Base-by-base conservation (phyloP, 1,140 invertebrate species). In the Neodiprion lecontei region DNA sequence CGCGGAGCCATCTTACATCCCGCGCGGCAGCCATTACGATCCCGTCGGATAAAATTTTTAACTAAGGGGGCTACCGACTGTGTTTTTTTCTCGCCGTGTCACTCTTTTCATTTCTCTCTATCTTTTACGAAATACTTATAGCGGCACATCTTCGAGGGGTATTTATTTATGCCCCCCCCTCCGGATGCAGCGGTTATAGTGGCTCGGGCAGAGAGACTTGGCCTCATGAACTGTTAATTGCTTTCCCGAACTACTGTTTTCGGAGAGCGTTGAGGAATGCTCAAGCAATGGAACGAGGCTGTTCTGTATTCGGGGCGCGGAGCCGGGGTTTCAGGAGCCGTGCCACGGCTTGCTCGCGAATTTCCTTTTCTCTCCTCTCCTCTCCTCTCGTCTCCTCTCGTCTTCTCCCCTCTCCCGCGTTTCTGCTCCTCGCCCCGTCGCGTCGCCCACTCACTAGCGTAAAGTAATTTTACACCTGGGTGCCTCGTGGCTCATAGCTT, bases 11-110 rank as follows among this genome's bases (percentile, higher is more conserved):
- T 79, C 78, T 78, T 79, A 75, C 77, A 76, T 78, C 79, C 75
- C 75, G 75, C 68, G 72, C 67, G 66, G 28, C 67, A 68, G 28
- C 75, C 73, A 74, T 76, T 73, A 72, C 77, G 77, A 85, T 84
- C 72, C 76, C 76, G 75, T 79, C 73, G 72, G 81, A 79, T 82
- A 81, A 82, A 76, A 81, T 83, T 84, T 85, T 84, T 85, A 85
- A 84, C 84, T 84, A 85, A 85, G 48, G 10, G 48, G 5, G 2
- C 28, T 40, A 5, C 28, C 28, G 5, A 40, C 28, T 5, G 1
- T 40, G 28, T 5, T 40, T 40, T 5, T 5, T 40, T 40, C 28
- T 40, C 5, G 28, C 28, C 5, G 2, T 5, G 28, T 40, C 28
- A 40, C 28, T 40, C 28, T 40, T 5, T 40, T 40, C 28, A 40